Evolutionary conservation across 2,888 invertebrate genomes (phyloP).

Genomic region (Nematopogon swammerdamellus): DNA sequence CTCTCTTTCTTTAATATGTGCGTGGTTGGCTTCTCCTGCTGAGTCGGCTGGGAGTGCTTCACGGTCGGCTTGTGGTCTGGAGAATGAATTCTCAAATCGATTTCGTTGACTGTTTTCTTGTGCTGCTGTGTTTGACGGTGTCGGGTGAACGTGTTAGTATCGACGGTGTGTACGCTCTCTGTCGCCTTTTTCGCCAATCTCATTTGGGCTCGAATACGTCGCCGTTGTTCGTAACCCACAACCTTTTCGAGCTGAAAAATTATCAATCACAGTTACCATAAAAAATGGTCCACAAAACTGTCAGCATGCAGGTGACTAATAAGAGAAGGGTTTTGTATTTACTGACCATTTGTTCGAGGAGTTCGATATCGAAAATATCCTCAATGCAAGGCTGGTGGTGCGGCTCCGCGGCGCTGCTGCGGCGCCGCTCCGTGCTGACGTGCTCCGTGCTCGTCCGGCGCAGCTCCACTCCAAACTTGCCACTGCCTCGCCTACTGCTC

Average conservation of each 20-base stretch:
- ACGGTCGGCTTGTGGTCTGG: constrained; percentile 13
- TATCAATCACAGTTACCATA: constrained; percentile 12
- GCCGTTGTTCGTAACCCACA: constrained; percentile 71
- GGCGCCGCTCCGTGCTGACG: constrained; percentile 39
- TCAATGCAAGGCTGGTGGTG: constrained; percentile 61
- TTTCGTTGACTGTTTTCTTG: constrained; percentile 12
- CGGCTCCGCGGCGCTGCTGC: constrained; percentile 40
- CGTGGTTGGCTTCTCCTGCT: constrained; percentile 19
- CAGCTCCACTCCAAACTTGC: constrained; percentile 68
- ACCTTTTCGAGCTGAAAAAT: constrained; percentile 68
- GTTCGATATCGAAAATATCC: constrained; percentile 67
- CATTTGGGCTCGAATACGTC: constrained; percentile 74
- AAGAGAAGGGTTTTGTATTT: constrained; percentile 8
- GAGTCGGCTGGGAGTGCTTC: constrained; percentile 6
- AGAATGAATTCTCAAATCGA: constrained; percentile 17
- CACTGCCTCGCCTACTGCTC: constrained; percentile 49
- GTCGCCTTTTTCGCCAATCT: constrained; percentile 65
- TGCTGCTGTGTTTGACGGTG: constrained; percentile 21
- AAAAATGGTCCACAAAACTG: constrained; percentile 8
- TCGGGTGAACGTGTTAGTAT: constrained; percentile 20
- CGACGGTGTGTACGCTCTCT: constrained; percentile 25
- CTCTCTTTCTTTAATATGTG: constrained; percentile 10
- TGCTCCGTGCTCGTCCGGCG: constrained; percentile 55
- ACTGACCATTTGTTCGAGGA: constrained; percentile 70
- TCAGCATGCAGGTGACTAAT: constrained; percentile 4